These are phyloP conservation scores for Ciconia stormi DNA, from an alignment of 2,113 vertebrate genomes.

Conservation along the genomic window DNA sequence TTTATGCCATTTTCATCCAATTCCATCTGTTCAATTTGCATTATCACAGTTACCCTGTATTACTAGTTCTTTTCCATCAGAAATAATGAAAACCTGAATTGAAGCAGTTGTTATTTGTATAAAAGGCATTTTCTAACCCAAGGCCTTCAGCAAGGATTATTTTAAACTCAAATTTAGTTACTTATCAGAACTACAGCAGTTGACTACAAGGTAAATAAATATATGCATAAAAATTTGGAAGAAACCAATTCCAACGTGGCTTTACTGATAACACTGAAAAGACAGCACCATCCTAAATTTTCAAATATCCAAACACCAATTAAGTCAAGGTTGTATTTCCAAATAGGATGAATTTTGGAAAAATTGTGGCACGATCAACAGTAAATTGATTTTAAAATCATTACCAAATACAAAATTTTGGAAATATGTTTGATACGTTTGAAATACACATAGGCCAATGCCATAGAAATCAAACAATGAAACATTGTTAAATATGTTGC, in stretches of 20 bases:
- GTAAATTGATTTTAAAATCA: background rate
- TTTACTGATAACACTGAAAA: background rate
- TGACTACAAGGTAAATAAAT: background rate
- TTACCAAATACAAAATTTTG: background rate
- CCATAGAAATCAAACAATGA: background rate
- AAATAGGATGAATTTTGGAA: background rate
- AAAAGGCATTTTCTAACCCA: background rate
- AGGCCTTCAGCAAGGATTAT: background rate
- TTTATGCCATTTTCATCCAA: background rate
- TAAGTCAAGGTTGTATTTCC: background rate
- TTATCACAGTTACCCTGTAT: background rate
- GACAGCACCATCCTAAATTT: background rate
- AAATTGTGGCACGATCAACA: background rate
- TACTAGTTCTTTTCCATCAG: background rate
- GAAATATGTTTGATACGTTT: background rate
- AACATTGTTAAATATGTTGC: background rate
- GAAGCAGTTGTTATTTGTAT: background rate
- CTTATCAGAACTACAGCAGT: background rate
- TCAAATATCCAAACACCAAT: background rate
- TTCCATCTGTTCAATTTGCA: background rate
- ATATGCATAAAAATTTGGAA: background rate
- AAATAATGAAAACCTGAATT: constrained; percentile 10
- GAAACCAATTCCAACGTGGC: background rate
- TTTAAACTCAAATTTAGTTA: background rate
- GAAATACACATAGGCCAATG: background rate